phyloP scores from a whole-genome alignment of 2,888 invertebrate species.

The Eurytoma californica region DNA sequence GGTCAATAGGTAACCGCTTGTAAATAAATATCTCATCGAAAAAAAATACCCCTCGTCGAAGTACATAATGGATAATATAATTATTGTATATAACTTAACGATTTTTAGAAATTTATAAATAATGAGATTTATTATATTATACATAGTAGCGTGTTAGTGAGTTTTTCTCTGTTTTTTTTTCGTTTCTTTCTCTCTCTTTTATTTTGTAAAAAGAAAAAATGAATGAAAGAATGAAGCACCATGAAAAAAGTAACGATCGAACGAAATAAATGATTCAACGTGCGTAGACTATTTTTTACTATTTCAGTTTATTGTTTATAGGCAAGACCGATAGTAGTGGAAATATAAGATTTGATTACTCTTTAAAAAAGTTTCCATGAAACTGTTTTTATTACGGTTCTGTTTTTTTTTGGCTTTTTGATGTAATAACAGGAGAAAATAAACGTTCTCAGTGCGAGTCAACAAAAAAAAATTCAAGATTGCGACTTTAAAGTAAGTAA shows the following conservation, averaged over 20 bases:
- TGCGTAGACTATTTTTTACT: conserved; percentile 51
- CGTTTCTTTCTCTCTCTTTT: conserved; percentile 62
- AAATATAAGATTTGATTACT: conserved; percentile 45
- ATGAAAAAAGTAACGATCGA: conserved; percentile 40
- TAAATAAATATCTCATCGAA: conserved; percentile 55
- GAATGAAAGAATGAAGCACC: conserved; percentile 48
- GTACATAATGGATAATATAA: conserved; percentile 74
- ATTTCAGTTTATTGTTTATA: conserved; percentile 47
- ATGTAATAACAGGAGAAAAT: conserved; percentile 41
- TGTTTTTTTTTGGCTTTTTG: conserved; percentile 49
- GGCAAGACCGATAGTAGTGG: conserved; percentile 39
- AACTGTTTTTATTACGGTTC: conserved; percentile 34
- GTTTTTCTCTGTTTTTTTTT: conserved; percentile 57
- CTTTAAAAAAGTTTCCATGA: conserved; percentile 49
- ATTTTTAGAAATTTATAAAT: conserved; percentile 76
- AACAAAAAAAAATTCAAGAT: conserved; percentile 48
- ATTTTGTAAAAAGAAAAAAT: conserved; percentile 59
- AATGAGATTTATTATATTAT: conserved; percentile 75
- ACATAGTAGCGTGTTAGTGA: conserved; percentile 72
- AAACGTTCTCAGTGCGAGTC: conserved; percentile 47
- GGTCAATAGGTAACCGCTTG: conserved; percentile 71
- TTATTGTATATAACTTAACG: conserved; percentile 75
- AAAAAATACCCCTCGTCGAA: conserved; percentile 58
- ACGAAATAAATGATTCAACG: conserved; percentile 36
- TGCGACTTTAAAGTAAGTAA: conserved; percentile 48